phyloP scores from a whole-genome alignment of 2,888 invertebrate species.

The Bellardia bayeri region DNA sequence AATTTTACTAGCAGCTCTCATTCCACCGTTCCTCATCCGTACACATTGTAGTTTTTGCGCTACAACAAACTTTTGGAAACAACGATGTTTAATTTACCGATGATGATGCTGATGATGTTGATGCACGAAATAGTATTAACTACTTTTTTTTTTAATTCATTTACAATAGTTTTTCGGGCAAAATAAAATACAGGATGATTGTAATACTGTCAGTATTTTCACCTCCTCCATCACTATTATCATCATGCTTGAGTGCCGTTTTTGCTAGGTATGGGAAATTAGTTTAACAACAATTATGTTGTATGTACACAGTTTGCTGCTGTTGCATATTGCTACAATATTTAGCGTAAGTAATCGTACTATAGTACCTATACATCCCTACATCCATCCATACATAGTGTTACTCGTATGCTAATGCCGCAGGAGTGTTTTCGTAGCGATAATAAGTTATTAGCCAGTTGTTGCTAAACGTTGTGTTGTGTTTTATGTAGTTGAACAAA shows the following conservation, averaged over 20 bases:
- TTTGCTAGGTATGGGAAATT: constrained; percentile 1
- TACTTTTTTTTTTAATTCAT: constrained; percentile 16
- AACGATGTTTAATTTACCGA: constrained; percentile 15
- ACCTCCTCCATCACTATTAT: constrained; percentile 2
- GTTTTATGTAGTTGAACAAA: constrained; percentile 34
- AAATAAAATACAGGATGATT: constrained; percentile 13
- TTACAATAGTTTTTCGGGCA: constrained; percentile 28
- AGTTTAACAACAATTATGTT: constrained; percentile 54
- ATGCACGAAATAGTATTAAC: constrained; percentile 25
- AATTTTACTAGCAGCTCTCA: neutral
- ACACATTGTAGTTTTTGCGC: constrained; percentile 7
- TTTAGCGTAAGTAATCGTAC: constrained; percentile 13
- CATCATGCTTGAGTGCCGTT: constrained; percentile 20
- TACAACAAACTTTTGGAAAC: constrained; percentile 22
- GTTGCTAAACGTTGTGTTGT: constrained; percentile 44
- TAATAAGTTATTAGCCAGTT: constrained; percentile 70
- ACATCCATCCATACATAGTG: neutral
- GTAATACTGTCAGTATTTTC: neutral
- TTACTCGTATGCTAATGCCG: constrained; percentile 44
- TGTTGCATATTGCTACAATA: constrained; percentile 57
- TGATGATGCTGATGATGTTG: constrained; percentile 4
- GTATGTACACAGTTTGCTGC: constrained; percentile 23
- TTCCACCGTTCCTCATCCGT: too few relatives aligned
- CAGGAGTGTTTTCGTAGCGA: constrained; percentile 62
- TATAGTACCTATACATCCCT: neutral